Base-by-base conservation (phyloP, 2,113 vertebrate species). In the Festucalex cinctus region DNA sequence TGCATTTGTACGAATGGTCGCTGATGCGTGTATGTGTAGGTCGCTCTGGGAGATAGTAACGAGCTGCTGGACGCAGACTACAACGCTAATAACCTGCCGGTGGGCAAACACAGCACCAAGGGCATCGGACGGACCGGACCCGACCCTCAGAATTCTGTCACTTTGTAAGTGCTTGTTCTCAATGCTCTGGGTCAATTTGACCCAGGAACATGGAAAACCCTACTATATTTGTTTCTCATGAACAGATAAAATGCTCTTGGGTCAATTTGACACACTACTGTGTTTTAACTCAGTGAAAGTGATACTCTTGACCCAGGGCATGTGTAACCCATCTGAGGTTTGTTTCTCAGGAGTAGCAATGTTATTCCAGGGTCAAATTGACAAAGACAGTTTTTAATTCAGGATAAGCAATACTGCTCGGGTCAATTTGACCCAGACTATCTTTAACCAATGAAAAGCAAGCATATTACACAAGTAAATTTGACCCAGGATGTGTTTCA, bases 61-160 rank as follows among this genome's bases (percentile, higher is more conserved):
- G 93, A 96, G 81, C 85, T 96, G 37, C 63, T 95, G 32, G 86
- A 87, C 2, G 92, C 95, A 2, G 83, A 95, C 80, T 93, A 92
- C 17, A 85, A 93, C 24, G 95, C 94, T 7, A 78, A 83, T 67
- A 85, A 78, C 7, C 85, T 95, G 44, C 92, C 92, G 1, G 41
- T 83, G 12, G 91, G 92, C 20, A 96, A 95, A 80, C 91, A 95
- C 76, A 95, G 95, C 79, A 95, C 91, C 65, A 97, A 95, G 71
- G 95, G 95, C 3, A 53, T 95, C n/a, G 95, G 95, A n/a, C 92
- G 88, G 83, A 92, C 91, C 9, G 92, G 87, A 17, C 94, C 95
- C 0, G 85, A 87, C 77, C 91, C 93, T 5, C 58, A 76, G 16
- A 89, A 89, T 77, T 71, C 69, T 4, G 28, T 88, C 68, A 82